Percentiles rank a stretch among this genome's conserved stretches.
Evolutionary conservation across 2,888 invertebrate species (phyloP).

Genomic region (Catocala nupta): DNA sequence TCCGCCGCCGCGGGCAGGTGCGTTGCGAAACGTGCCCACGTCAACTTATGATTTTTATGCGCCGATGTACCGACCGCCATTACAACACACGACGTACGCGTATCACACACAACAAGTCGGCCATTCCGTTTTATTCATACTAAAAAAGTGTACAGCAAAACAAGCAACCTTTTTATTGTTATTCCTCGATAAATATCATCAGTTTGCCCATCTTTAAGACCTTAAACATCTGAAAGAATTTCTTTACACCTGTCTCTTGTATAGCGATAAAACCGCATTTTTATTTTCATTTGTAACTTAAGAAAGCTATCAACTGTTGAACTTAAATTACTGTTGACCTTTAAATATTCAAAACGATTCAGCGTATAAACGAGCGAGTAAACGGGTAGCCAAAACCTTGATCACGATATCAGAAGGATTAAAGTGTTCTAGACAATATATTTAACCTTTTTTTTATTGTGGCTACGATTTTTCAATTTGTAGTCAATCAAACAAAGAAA

Average conservation of each 20-base stretch:
- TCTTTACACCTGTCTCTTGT: conserved; percentile 52
- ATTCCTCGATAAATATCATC: conserved; percentile 49
- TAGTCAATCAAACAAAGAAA: conserved; percentile 23
- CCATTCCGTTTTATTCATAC: conserved; percentile 57
- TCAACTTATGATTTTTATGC: conserved; percentile 77
- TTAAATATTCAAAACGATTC: conserved; percentile 33
- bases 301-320: conserved; percentile 44
- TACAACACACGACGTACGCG: conserved; percentile 70
- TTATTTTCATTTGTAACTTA: conserved; percentile 45
- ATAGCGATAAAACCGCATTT: conserved; percentile 47
- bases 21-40: conserved; percentile 71
- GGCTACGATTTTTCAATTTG: conserved; percentile 14
- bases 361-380: conserved; percentile 13
- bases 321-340: conserved; percentile 46
- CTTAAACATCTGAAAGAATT: conserved; percentile 49
- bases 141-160: conserved; percentile 48
- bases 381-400: conserved; percentile 8
- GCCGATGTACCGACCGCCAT: conserved; percentile 70
- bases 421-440: background rate
- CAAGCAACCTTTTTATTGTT: conserved; percentile 48
- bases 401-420: background rate
- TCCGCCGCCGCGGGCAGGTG: conserved; percentile 64
- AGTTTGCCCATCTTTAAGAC: conserved; percentile 50
- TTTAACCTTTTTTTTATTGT: background rate
- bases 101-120: conserved; percentile 70